These are phyloP conservation scores for Apteryx owenii DNA, from an alignment of 2,113 vertebrate genomes.

Conservation along the genomic window DNA sequence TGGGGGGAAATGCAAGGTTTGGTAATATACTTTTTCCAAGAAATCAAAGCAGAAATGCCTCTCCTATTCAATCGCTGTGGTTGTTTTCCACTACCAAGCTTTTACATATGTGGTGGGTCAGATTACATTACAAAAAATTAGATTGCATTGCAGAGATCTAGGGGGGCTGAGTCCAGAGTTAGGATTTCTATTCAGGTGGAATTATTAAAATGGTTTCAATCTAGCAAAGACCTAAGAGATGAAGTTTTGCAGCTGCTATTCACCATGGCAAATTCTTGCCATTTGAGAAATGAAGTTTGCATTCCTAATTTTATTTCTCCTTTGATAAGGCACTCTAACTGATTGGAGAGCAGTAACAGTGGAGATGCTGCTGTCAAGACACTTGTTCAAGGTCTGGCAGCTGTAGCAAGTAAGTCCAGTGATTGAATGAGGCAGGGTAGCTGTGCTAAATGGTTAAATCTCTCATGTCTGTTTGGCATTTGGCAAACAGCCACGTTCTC, in stretches of 20 bases:
- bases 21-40: not conserved
- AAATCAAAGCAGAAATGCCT: not conserved
- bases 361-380: not conserved
- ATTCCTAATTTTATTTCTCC: not conserved
- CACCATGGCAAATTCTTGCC: not conserved
- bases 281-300: not conserved
- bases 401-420: not conserved
- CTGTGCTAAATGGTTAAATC: slow-evolving; percentile 28
- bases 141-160: not conserved
- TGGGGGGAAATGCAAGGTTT: not conserved
- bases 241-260: not conserved
- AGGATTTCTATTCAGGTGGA: not conserved
- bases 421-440: slow-evolving; percentile 4
- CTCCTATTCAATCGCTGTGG: not conserved
- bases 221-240: not conserved
- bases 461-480: not conserved
- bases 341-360: not conserved
- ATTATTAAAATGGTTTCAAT: not conserved
- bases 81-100: not conserved
- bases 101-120: not conserved
- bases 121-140: not conserved
- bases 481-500: slow-evolving; percentile 7
- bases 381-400: slow-evolving; percentile 28
- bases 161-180: not conserved
- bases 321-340: not conserved